phyloP scores from a whole-genome alignment of 2,113 vertebrate species.

The Harpagus bidentatus region DNA sequence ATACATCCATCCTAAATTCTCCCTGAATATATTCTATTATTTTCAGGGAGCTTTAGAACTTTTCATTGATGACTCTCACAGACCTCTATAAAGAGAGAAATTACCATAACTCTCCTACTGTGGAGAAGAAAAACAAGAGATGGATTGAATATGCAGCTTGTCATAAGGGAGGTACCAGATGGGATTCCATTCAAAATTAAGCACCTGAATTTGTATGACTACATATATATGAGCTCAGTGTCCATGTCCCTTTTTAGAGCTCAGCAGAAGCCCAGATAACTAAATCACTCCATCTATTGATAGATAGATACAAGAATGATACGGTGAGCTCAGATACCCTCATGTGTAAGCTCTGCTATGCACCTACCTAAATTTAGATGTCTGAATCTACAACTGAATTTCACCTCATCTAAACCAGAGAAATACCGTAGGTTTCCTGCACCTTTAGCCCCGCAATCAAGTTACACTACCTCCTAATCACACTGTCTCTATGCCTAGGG shows the following conservation, averaged over 20 bases:
- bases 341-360: not conserved
- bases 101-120: not conserved
- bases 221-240: not conserved
- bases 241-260: not conserved
- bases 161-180: not conserved
- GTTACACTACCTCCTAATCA: not conserved
- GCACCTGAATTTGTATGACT: not conserved
- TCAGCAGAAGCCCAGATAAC: not conserved
- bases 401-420: not conserved
- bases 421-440: not conserved
- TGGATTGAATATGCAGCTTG: not conserved
- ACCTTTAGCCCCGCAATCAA: not conserved
- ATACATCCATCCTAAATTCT: not conserved
- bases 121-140: not conserved
- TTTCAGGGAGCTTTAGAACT: not conserved
- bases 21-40: not conserved
- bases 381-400: not conserved
- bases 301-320: not conserved
- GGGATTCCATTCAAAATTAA: not conserved
- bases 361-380: not conserved
- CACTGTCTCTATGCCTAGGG: not conserved
- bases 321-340: rapidly evolving
- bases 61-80: not conserved
- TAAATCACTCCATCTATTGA: not conserved
- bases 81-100: not conserved